Evolutionary conservation across 1,140 invertebrate genomes (phyloP).

Genomic region (Micrasema minimum): DNA sequence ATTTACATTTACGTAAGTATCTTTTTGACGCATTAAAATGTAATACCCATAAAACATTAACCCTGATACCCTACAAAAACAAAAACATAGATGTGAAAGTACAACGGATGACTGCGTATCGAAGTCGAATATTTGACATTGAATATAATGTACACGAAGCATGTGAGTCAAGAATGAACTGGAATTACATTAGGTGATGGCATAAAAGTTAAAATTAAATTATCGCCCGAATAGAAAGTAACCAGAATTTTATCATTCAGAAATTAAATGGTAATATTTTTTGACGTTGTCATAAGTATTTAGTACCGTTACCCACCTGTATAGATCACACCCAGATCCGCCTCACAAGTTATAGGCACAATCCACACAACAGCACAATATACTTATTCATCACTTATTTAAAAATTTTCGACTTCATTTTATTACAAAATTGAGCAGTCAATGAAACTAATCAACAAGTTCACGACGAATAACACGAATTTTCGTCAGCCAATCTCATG

Average conservation of each 20-base stretch:
- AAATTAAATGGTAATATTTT: conserved; percentile 34
- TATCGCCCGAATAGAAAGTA: no score
- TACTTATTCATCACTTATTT: conserved; percentile 25
- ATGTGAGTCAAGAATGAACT: conserved; percentile 12
- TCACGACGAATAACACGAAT: conserved; percentile 38
- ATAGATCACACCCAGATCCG: conserved; percentile 46
- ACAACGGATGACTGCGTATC: conserved; percentile 25
- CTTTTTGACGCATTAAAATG: no score
- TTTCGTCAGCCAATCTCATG: conserved; percentile 18
- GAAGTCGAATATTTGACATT: conserved; percentile 30
- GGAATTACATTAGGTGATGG: no score
- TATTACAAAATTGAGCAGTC: background rate
- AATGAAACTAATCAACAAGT: conserved; percentile 42
- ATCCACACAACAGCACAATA: conserved; percentile 28
- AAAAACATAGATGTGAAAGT: conserved; percentile 23
- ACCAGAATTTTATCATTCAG: conserved; percentile 11
- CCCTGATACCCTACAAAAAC: background rate
- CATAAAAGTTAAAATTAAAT: no score
- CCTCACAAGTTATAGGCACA: conserved; percentile 33
- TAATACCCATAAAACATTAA: no score
- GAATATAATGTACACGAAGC: conserved; percentile 13
- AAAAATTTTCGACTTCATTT: conserved; percentile 27
- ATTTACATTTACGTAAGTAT: no score
- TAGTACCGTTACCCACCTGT: conserved; percentile 47
- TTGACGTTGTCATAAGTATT: conserved; percentile 48